Evolutionary conservation across 2,797 vertebrate species (phyloP).

Genomic region (Glyptemys insculpta): DNA sequence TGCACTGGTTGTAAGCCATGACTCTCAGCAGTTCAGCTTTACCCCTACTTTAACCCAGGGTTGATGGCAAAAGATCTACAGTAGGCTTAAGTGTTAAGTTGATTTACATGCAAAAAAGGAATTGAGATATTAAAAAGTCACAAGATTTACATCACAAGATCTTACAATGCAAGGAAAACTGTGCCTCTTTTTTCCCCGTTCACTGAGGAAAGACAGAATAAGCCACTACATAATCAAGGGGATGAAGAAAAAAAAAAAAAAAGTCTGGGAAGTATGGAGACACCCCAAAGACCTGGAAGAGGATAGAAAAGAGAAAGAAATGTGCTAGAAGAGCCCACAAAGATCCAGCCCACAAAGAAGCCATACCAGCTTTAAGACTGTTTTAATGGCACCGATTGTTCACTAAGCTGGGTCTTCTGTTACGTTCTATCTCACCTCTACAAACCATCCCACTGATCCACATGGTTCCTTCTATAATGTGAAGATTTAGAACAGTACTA

Average conservation of each 20-base stretch:
- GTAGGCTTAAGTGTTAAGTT: not conserved
- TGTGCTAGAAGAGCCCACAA: rapidly evolving
- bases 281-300: not conserved
- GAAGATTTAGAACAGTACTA: not conserved
- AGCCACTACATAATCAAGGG: not conserved
- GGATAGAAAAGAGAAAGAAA: rapidly evolving
- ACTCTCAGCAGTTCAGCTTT: not conserved
- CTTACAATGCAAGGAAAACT: not conserved
- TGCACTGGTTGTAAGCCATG: not conserved
- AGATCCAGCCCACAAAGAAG: not conserved
- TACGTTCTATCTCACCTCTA: not conserved
- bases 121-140: not conserved
- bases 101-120: not conserved
- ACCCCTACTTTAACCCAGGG: not conserved
- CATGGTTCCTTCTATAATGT: not conserved
- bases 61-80: not conserved
- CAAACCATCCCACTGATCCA: not conserved
- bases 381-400: not conserved
- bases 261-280: not conserved
- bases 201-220: not conserved
- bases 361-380: not conserved
- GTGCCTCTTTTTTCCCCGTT: not conserved
- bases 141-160: not conserved
- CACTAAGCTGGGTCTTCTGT: not conserved
- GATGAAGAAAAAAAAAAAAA: not conserved